Conservation (phyloP, 1,140 invertebrate species). For the Homalodisca vitripennis region DNA sequence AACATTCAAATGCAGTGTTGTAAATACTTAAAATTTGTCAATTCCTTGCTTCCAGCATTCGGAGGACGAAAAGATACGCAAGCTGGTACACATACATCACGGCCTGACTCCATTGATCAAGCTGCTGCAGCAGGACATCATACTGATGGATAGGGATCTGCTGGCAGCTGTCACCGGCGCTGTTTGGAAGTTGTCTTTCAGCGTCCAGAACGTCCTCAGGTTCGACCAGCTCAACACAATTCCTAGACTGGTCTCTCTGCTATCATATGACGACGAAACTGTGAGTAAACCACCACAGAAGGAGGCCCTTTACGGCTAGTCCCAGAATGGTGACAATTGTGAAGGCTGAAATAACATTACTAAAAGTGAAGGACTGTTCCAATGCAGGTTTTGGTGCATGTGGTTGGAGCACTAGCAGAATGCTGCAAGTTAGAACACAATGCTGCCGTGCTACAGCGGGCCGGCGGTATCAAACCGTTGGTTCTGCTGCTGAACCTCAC, state of each 20-base stretch:
- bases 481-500: conserved; percentile 70
- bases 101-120: conserved; percentile 80
- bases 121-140: conserved; percentile 63
- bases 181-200: conserved; percentile 89
- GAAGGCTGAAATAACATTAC: background rate
- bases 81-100: conserved; percentile 76
- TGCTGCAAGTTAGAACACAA: conserved; percentile 71
- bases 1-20: background rate
- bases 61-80: conserved; percentile 73
- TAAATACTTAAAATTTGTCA: background rate
- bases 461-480: conserved; percentile 75
- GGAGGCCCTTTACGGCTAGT: background rate
- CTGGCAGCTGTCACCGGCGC: conserved; percentile 86
- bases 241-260: conserved; percentile 66
- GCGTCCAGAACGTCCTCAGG: conserved; percentile 73
- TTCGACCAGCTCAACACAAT: conserved; percentile 68
- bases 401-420: conserved; percentile 84
- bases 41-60: conserved; percentile 59
- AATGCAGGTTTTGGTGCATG: conserved; percentile 74
- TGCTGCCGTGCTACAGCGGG: conserved; percentile 57
- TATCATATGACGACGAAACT: conserved; percentile 73
- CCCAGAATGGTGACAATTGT: background rate
- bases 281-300: no score
- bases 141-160: conserved; percentile 68
- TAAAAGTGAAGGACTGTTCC: background rate